phyloP scores from a whole-genome alignment of 2,888 invertebrate species.

The Megaustenia siamemsis region DNA sequence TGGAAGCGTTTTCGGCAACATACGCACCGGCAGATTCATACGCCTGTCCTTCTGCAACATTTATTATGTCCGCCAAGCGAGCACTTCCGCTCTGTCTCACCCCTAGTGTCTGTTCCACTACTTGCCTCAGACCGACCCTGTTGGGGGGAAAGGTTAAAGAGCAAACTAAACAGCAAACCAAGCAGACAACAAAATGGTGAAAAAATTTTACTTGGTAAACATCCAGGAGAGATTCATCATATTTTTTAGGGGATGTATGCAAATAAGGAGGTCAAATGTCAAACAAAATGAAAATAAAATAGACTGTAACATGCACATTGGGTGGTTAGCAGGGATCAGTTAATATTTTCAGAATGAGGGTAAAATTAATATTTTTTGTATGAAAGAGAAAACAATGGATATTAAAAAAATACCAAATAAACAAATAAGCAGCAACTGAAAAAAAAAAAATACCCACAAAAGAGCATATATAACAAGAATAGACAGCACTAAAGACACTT shows the following conservation, averaged over 20 bases:
- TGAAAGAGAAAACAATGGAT: neutral
- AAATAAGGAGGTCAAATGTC: neutral
- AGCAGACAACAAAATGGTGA: slow-evolving; percentile 28
- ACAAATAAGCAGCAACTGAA: too few relatives aligned
- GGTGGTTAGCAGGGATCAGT: neutral
- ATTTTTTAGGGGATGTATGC: neutral
- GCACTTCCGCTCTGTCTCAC: slow-evolving; percentile 70
- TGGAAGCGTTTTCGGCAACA: slow-evolving; percentile 25
- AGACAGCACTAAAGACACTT: too few relatives aligned
- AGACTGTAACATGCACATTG: neutral
- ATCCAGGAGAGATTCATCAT: neutral
- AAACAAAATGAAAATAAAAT: neutral
- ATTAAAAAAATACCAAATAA: neutral
- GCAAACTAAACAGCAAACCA: slow-evolving; percentile 37
- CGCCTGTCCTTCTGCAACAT: slow-evolving; percentile 57
- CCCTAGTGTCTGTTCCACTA: slow-evolving; percentile 71
- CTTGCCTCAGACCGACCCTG: slow-evolving; percentile 66
- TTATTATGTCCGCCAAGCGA: slow-evolving; percentile 71
- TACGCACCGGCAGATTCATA: slow-evolving; percentile 52
- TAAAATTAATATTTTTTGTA: neutral
- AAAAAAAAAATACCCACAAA: neutral
- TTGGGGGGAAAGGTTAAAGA: slow-evolving; percentile 33
- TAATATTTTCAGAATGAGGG: neutral
- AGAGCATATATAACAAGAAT: neutral
- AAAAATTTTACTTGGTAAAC: neutral